Base-by-base conservation (phyloP, 2,797 vertebrate species). In the Aphelocoma californica region DNA sequence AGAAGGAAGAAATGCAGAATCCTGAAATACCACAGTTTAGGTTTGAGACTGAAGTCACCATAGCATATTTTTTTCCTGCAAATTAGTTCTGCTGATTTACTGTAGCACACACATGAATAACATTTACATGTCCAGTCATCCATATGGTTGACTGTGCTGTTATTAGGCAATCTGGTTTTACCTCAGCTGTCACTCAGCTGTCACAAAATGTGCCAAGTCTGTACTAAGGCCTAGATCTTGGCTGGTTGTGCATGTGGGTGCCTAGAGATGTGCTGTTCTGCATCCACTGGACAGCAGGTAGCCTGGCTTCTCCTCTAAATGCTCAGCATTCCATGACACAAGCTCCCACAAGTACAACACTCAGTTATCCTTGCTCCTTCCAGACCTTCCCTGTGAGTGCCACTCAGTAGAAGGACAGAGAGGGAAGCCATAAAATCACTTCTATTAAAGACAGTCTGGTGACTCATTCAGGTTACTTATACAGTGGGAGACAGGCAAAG, bases 331-430 rank as follows among this genome's bases (percentile, higher is more conserved):
- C 42, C n/a, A 14, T 5, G 32, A 40, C 20, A 54, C 2, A 10
- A 38, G 28, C 18, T 84, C 6, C 25, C 3, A 2, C 18, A 56
- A 34, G 12, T 3, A 2, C 29, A 62, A 12, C 20, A 12, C 0
- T 0, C 14, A 9, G 5, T 13, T 60, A 36, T 72, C 42, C 5
- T 42, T 67, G 32, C 36, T 82, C 38, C 50, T 81, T 81, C 29
- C 72, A 80, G 32, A 66, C 18, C 9, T 87, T 45, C 60, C 10
- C 29, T 0, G 0, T 0, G 7, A 42, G 13, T 38, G 14, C 14
- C 13, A 20, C 36, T 89, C 25, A 19, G 47, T 31, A 54, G 36
- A 38, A 60, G 48, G 24, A 31, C 32, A 44, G 23, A 77, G 60
- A 40, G 2, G 19, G 21, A 8, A 89, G 21, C 10, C 12, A n/a